A percentile compares a stretch with the other conserved stretches of the same genome.
phyloP scores from a whole-genome alignment of 2,113 vertebrate species.

The Malurus cyaneus region DNA sequence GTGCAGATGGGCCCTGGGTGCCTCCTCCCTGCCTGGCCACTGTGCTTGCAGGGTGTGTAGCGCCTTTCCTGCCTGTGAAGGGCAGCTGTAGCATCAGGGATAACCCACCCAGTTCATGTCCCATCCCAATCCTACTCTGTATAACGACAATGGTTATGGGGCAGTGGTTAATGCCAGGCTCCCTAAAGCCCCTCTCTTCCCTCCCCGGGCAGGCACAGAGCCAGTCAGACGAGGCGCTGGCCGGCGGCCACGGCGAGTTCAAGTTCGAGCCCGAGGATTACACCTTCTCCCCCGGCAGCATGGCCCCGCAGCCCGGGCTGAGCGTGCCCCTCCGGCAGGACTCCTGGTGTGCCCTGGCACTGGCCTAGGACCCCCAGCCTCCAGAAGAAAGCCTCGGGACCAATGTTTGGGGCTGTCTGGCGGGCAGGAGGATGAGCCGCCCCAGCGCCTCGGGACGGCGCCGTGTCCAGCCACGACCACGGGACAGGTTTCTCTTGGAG shows the following conservation, averaged over 20 bases:
- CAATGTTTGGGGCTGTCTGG: not conserved
- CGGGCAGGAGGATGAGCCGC: not conserved
- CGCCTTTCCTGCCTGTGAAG: rapidly evolving
- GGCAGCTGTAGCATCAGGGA: not conserved
- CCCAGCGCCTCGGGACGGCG: not conserved
- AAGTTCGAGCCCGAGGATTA: constrained; percentile 90
- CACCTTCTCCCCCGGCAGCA: constrained; percentile 74
- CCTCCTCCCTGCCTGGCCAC: not conserved
- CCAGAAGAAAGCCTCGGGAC: not conserved
- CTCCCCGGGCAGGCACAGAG: constrained; percentile 67
- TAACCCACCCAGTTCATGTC: not conserved
- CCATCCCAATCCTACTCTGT: rapidly evolving
- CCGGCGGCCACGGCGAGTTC: constrained; percentile 81
- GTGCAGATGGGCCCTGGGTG: not conserved
- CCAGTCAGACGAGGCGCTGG: constrained; percentile 60
- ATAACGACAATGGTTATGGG: rapidly evolving
- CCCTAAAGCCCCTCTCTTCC: not conserved
- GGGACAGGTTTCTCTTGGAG: constrained; percentile 9
- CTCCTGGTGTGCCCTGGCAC: constrained; percentile 90
- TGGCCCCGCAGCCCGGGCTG: constrained; percentile 79
- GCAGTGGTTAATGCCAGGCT: not conserved
- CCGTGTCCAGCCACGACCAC: rapidly evolving
- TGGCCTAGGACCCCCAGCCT: constrained; percentile 77
- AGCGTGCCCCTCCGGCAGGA: constrained; percentile 73
- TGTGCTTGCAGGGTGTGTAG: not conserved